These are phyloP conservation scores for Decapterus maruadsi DNA, from an alignment of 2,797 vertebrate genomes.

Conservation along the genomic window DNA sequence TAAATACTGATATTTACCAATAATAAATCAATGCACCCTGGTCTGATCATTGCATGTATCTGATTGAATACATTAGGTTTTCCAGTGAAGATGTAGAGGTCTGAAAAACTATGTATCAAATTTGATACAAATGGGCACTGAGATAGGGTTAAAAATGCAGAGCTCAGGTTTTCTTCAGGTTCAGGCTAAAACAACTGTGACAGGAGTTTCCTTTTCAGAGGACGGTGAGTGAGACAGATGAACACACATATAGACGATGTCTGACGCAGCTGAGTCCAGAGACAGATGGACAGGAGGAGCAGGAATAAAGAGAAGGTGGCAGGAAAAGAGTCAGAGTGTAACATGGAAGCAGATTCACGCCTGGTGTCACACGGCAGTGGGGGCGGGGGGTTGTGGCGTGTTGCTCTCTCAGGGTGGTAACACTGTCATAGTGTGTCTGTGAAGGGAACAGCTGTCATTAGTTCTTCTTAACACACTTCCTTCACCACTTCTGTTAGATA, in stretches of 20 bases:
- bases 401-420: constrained; percentile 70
- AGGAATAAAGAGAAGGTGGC: constrained; percentile 65
- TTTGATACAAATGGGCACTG: no score
- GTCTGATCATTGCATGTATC: no score
- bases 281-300: constrained; percentile 61
- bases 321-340: constrained; percentile 62
- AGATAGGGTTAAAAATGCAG: no score
- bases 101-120: no score
- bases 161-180: neutral
- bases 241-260: constrained; percentile 66
- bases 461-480: constrained; percentile 69
- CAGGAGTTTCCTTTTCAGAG: constrained; percentile 45
- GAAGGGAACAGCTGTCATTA: constrained; percentile 74
- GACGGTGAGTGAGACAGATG: constrained; percentile 64
- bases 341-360: constrained; percentile 70
- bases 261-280: constrained; percentile 69
- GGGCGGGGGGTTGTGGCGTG: constrained; percentile 50
- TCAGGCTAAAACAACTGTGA: neutral
- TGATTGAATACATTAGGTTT: no score
- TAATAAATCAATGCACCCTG: no score
- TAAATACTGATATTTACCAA: no score
- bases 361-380: constrained; percentile 66
- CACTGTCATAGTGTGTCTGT: constrained; percentile 63
- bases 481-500: constrained; percentile 74
- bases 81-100: no score